Percentiles rank a stretch among this genome's conserved stretches.
Evolutionary conservation across 2,113 vertebrate species (phyloP).

Genomic region (Columba livia): DNA sequence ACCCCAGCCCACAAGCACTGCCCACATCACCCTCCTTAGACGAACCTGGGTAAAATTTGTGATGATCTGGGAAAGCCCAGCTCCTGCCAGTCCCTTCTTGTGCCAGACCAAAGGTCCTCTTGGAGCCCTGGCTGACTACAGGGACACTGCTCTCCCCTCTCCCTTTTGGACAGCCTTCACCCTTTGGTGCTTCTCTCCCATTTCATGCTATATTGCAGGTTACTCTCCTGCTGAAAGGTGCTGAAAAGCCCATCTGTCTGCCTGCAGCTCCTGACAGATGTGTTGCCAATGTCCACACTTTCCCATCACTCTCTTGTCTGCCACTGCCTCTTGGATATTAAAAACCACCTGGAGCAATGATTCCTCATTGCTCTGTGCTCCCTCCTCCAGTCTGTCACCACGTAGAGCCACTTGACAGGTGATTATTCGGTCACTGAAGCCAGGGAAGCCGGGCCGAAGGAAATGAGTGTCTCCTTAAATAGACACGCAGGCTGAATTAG

Average conservation of each 20-base stretch:
- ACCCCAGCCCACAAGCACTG: background rate
- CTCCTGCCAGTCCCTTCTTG: background rate
- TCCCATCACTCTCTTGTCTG: slow-evolving; percentile 4
- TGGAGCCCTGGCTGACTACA: background rate
- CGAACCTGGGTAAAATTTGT: background rate
- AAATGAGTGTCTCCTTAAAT: slow-evolving; percentile 23
- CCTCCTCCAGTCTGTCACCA: background rate
- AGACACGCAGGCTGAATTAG: background rate
- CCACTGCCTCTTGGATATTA: slow-evolving; percentile 5
- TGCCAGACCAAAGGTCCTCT: background rate
- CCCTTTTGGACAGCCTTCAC: background rate
- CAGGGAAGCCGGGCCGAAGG: background rate
- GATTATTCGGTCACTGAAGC: slow-evolving; percentile 2
- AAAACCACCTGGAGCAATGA: slow-evolving; percentile 23
- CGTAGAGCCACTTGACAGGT: slow-evolving; percentile 14
- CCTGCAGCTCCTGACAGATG: slow-evolving; percentile 8
- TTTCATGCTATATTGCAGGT: background rate
- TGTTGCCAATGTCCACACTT: background rate
- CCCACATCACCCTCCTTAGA: background rate
- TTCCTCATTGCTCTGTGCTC: background rate
- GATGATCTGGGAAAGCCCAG: background rate
- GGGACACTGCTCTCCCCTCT: background rate
- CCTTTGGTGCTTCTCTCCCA: background rate
- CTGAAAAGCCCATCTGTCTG: slow-evolving; percentile 9
- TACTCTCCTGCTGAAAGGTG: background rate